These are phyloP conservation scores for Plodia interpunctella DNA, from an alignment of 1,140 invertebrate species.

Conservation along the genomic window DNA sequence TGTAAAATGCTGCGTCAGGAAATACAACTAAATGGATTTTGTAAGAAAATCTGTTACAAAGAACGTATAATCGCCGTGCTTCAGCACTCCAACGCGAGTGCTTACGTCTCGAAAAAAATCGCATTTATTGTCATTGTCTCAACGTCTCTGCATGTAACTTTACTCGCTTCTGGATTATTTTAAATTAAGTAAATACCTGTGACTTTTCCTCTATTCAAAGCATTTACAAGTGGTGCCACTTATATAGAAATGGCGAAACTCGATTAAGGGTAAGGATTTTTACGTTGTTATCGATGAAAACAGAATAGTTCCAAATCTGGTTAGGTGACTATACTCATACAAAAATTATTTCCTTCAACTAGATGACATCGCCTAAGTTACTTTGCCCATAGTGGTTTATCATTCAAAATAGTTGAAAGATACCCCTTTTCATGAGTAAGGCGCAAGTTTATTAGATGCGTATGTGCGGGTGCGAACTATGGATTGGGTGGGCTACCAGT, in stretches of 20 bases:
- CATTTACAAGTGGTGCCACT: not conserved
- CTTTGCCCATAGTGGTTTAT: not conserved
- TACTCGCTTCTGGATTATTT: not conserved
- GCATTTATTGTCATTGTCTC: conserved; percentile 1
- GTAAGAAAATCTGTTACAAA: conserved; percentile 4
- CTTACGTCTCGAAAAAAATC: conserved; percentile 20
- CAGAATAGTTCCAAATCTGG: no score
- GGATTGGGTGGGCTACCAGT: not conserved
- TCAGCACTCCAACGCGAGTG: conserved; percentile 24
- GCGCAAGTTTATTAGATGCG: not conserved
- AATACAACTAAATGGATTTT: conserved; percentile 4
- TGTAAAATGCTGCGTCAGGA: conserved; percentile 2
- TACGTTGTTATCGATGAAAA: no score
- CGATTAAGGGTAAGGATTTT: no score
- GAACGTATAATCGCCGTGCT: conserved; percentile 8
- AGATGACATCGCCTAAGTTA: no score
- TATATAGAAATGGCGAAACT: no score
- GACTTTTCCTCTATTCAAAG: not conserved
- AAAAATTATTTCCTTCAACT: no score
- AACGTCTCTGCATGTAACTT: conserved; percentile 1
- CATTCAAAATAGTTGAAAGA: no score
- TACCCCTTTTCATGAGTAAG: not conserved
- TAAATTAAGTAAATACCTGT: not conserved
- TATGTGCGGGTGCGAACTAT: not conserved
- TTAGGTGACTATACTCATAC: no score